Conservation (phyloP, 2,888 invertebrate genomes). For the Chymomyza fuscimana region DNA sequence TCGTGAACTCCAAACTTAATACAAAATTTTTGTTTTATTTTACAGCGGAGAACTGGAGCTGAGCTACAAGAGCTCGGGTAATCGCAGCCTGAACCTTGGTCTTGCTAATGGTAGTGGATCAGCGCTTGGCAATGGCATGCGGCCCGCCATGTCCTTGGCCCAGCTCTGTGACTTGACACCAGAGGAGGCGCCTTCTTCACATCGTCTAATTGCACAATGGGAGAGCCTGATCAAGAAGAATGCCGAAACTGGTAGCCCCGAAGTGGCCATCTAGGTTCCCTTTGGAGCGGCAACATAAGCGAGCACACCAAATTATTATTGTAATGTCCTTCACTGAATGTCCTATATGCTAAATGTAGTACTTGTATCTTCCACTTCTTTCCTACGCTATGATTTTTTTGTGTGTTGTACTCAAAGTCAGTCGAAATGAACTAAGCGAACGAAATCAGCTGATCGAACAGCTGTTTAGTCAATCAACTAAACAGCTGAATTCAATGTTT, state of each 20-base stretch:
- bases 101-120: conserved; percentile 13
- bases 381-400: background rate
- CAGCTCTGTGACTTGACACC: conserved; percentile 85
- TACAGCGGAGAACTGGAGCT: conserved; percentile 51
- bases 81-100: conserved; percentile 7
- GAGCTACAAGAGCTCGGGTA: conserved; percentile 43
- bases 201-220: conserved; percentile 88
- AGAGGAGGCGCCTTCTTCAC: conserved; percentile 86
- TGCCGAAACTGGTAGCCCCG: conserved; percentile 53
- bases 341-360: conserved; percentile 6
- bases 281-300: conserved; percentile 4
- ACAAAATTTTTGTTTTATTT: background rate
- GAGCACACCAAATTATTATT: conserved; percentile 70
- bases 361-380: background rate
- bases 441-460: background rate
- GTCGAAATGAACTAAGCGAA: background rate
- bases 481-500: background rate
- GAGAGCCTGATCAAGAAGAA: conserved; percentile 87
- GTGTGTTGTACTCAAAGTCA: background rate
- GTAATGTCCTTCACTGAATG: conserved; percentile 44
- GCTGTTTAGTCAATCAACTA: too few relatives aligned
- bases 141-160: conserved; percentile 85
- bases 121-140: conserved; percentile 81
- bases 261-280: conserved; percentile 49
- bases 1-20: conserved; percentile 61